Evolutionary conservation across 2,113 vertebrate genomes (phyloP).

Genomic region (Ctenomys sociabilis): DNA sequence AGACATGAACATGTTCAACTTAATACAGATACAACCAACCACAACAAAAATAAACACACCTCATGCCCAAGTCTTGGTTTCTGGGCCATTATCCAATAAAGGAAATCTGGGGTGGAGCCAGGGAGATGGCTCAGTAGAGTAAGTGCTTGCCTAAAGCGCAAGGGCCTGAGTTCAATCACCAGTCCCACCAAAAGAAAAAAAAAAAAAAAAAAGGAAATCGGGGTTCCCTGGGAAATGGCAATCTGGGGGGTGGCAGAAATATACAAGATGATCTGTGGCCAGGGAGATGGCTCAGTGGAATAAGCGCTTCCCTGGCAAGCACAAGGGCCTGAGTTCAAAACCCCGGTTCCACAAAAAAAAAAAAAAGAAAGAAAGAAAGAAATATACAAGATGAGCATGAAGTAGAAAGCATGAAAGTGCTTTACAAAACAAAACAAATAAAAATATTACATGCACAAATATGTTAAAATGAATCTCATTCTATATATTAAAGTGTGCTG

Average conservation of each 20-base stretch:
- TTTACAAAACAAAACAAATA: neutral
- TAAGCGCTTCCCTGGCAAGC: no score
- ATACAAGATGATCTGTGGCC: conserved; percentile 31
- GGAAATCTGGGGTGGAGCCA: conserved; percentile 14
- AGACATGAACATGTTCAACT: neutral
- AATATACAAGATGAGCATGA: conserved; percentile 7
- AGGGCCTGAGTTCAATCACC: no score
- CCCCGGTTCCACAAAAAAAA: no score
- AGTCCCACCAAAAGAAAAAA: no score
- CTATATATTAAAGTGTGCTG: neutral
- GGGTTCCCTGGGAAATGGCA: neutral
- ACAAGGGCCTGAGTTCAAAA: no score
- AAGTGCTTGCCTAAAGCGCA: no score
- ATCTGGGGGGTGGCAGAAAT: neutral
- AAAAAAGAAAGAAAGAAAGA: no score
- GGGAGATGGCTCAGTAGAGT: no score
- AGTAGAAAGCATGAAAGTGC: conserved; percentile 33
- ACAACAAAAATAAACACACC: neutral
- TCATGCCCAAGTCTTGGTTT: neutral
- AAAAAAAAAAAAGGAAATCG: conserved; percentile 46
- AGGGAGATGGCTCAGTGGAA: no score
- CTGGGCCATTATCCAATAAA: conserved; percentile 22
- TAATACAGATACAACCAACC: neutral
- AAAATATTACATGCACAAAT: neutral
- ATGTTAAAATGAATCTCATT: neutral